Conservation (phyloP, 2,797 vertebrate species). For the Mycteria americana region DNA sequence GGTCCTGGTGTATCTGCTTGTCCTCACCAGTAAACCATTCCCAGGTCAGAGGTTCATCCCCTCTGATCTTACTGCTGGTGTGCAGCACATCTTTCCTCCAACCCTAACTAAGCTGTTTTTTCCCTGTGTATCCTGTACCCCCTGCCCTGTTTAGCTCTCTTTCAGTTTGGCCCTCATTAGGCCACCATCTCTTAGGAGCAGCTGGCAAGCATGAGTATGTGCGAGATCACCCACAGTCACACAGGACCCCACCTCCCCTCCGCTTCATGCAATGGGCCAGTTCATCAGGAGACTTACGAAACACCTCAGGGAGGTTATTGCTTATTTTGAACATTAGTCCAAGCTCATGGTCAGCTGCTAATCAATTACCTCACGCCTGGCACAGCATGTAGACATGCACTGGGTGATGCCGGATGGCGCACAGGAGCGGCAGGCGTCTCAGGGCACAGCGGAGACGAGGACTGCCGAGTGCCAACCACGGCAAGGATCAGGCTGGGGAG, state of each 20-base stretch:
- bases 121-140: background rate
- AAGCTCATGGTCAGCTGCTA: conserved; percentile 37
- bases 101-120: background rate
- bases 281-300: background rate
- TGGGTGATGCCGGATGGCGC: background rate
- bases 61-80: background rate
- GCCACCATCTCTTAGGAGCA: background rate
- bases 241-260: background rate
- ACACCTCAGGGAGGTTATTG: conserved; percentile 53
- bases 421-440: background rate
- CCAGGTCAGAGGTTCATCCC: background rate
- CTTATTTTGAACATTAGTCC: conserved; percentile 15
- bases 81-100: background rate
- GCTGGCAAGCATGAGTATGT: background rate
- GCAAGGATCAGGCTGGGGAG: background rate
- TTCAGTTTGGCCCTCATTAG: background rate
- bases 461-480: background rate
- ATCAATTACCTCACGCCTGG: conserved; percentile 44
- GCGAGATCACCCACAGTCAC: background rate
- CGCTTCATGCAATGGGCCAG: background rate
- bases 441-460: background rate
- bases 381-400: background rate
- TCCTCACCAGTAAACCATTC: background rate
- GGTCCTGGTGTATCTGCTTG: background rate
- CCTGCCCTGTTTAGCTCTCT: background rate